phyloP scores from a whole-genome alignment of 2,888 invertebrate species.

The Eustalomyia histrio region DNA sequence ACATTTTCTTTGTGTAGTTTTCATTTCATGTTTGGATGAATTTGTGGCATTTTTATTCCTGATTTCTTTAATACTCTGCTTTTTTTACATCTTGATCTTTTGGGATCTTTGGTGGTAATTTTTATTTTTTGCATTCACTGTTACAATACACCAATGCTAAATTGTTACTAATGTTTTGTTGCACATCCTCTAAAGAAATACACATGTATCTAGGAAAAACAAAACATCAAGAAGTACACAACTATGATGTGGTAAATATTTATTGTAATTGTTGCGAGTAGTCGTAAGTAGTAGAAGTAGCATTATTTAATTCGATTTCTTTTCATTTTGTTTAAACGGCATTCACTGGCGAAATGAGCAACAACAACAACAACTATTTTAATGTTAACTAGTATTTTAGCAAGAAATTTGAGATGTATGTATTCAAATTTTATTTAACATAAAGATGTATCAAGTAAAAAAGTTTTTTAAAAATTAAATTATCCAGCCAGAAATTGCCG shows the following conservation, averaged over 20 bases:
- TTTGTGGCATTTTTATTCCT: constrained; percentile 50
- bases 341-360: not conserved
- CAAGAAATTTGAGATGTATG: not conserved
- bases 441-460: too few species aligned
- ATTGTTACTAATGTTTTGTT: constrained; percentile 56
- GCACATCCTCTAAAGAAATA: constrained; percentile 41
- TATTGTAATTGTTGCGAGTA: not conserved
- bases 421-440: too few species aligned
- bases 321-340: constrained; percentile 10
- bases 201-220: not conserved
- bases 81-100: constrained; percentile 53
- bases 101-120: constrained; percentile 51
- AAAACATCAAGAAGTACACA: too few species aligned
- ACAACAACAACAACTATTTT: not conserved
- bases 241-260: not conserved
- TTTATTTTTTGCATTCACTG: constrained; percentile 23
- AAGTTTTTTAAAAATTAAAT: too few species aligned
- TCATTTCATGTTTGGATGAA: constrained; percentile 12
- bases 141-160: constrained; percentile 48
- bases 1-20: constrained; percentile 24
- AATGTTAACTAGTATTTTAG: not conserved
- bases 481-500: too few species aligned
- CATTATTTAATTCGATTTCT: constrained; percentile 49
- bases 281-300: not conserved
- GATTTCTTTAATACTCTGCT: constrained; percentile 33